phyloP scores from a whole-genome alignment of 2,113 vertebrate species.

The Psammodynastes pulverulentus region DNA sequence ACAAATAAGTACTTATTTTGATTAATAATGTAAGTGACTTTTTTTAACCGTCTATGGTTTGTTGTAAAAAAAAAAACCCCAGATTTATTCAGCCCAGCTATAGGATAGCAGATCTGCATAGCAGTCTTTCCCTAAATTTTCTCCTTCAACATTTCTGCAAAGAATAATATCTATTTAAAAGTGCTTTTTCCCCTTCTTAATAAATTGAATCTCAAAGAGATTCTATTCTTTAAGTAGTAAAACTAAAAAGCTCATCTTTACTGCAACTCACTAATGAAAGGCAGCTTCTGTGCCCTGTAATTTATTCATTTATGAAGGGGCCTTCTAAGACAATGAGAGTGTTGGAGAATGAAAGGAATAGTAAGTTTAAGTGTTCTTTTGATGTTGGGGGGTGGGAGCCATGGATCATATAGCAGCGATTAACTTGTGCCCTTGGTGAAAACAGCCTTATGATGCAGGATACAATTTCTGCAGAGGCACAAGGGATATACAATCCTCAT shows the following conservation, averaged over 20 bases:
- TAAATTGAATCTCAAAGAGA: slow-evolving; percentile 8
- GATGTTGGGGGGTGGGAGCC: slow-evolving; percentile 22
- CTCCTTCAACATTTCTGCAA: neutral
- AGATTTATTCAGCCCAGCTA: neutral
- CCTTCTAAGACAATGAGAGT: slow-evolving; percentile 25
- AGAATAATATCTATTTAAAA: neutral
- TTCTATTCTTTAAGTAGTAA: slow-evolving; percentile 16
- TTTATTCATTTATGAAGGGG: slow-evolving; percentile 51
- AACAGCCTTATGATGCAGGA: slow-evolving; percentile 30
- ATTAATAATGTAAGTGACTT: neutral
- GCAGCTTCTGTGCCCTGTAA: slow-evolving; percentile 22
- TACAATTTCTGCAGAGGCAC: slow-evolving; percentile 40
- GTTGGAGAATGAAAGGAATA: neutral
- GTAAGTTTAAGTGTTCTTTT: slow-evolving; percentile 31
- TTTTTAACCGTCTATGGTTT: neutral
- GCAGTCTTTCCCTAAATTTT: neutral
- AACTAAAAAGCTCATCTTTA: neutral
- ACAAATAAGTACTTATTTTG: neutral
- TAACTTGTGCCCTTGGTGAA: slow-evolving; percentile 32
- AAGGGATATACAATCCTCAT: slow-evolving; percentile 41
- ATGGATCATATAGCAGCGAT: slow-evolving; percentile 11
- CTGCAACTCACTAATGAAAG: neutral
- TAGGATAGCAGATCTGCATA: neutral
- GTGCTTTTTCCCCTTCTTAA: neutral
- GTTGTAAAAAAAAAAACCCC: neutral